These are phyloP conservation scores for Tethea ocularis DNA, from an alignment of 2,888 invertebrate genomes.

Conservation along the genomic window DNA sequence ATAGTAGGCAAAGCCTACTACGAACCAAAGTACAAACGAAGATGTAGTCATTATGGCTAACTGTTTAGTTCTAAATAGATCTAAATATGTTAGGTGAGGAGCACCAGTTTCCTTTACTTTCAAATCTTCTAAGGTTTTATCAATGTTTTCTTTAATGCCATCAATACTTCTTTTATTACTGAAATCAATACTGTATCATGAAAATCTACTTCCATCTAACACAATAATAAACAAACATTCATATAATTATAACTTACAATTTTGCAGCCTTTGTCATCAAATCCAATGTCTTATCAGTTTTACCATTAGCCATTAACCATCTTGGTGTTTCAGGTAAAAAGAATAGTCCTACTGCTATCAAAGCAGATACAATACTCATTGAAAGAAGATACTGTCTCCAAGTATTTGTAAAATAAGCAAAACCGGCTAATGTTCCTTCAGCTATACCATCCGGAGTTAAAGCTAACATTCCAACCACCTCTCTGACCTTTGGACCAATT, in stretches of 20 bases:
- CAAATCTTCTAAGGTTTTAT: conserved; percentile 37
- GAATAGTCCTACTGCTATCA: conserved; percentile 39
- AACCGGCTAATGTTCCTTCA: conserved; percentile 39
- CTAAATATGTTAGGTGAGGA: conserved; percentile 37
- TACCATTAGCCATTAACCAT: conserved; percentile 57
- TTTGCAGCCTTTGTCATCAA: conserved; percentile 54
- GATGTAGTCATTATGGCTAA: conserved; percentile 40
- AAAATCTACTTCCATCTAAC: not conserved
- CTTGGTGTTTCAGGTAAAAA: conserved; percentile 62
- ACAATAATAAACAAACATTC: too few relatives aligned
- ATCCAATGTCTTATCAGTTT: conserved; percentile 40
- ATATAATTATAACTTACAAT: conserved; percentile 41
- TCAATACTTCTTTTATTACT: conserved; percentile 49
- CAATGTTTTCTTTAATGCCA: conserved; percentile 46
- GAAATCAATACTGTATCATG: conserved; percentile 24
- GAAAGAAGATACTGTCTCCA: conserved; percentile 50
- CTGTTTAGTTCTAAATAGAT: conserved; percentile 51
- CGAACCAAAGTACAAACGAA: conserved; percentile 45
- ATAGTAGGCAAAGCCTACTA: conserved; percentile 49
- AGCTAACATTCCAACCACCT: conserved; percentile 43
- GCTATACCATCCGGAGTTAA: conserved; percentile 47
- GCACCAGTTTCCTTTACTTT: conserved; percentile 34
- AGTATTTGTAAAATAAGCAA: conserved; percentile 49
- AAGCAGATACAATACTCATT: conserved; percentile 34
- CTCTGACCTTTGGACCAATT: conserved; percentile 76